Percentiles rank a stretch among this genome's conserved stretches.
phyloP scores from a whole-genome alignment of 1,140 invertebrate genomes.

The Leptinotarsa lineolata region DNA sequence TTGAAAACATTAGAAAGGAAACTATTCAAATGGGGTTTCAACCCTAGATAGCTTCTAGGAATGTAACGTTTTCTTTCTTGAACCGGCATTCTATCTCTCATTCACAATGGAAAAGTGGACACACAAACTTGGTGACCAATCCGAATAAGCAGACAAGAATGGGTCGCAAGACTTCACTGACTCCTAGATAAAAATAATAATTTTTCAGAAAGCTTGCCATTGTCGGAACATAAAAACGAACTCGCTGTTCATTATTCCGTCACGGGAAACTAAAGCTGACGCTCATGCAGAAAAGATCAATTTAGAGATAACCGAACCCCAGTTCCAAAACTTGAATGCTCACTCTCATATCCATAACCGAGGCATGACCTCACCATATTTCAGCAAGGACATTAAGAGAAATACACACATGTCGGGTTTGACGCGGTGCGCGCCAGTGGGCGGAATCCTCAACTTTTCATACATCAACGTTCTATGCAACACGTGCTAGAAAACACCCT shows the following conservation, averaged over 20 bases:
- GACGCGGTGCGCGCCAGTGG: neutral
- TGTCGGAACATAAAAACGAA: neutral
- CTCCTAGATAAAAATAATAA: no score
- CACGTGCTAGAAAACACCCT: slow-evolving; percentile 16
- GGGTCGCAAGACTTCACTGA: no score
- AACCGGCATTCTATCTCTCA: no score
- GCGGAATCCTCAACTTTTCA: slow-evolving; percentile 13
- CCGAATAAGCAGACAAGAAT: no score
- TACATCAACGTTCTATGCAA: slow-evolving; percentile 14
- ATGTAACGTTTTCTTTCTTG: no score
- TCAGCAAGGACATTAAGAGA: slow-evolving; percentile 16
- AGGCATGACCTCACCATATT: slow-evolving; percentile 11
- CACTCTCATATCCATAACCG: slow-evolving; percentile 15
- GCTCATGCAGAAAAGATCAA: slow-evolving; percentile 16
- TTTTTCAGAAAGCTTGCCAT: no score
- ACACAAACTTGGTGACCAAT: no score
- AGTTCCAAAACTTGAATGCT: neutral
- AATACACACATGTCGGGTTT: neutral
- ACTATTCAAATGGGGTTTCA: no score
- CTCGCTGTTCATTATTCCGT: neutral
- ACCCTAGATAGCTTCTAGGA: no score
- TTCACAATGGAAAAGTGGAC: no score
- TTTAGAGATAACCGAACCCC: slow-evolving; percentile 9
- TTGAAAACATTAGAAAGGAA: no score
- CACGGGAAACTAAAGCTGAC: slow-evolving; percentile 8